Evolutionary conservation across 1,140 invertebrate species (phyloP).

Genomic region (Dreissena rostriformis): DNA sequence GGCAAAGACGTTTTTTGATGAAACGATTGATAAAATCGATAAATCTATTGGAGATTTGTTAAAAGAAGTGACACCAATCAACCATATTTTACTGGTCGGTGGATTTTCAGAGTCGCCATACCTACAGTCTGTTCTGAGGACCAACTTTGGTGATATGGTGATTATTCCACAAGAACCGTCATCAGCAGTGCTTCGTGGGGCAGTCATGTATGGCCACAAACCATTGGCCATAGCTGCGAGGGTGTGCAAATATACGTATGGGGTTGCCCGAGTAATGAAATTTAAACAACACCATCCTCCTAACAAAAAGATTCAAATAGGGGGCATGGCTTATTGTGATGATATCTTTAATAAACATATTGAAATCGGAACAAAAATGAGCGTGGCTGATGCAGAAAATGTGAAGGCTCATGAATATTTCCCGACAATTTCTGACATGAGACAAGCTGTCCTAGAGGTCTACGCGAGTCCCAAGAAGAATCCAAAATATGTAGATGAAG

Average conservation of each 20-base stretch:
- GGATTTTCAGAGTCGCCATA: constrained; percentile 61
- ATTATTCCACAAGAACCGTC: constrained; percentile 53
- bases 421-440: constrained; percentile 28
- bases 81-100: constrained; percentile 54
- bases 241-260: constrained; percentile 60
- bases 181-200: constrained; percentile 56
- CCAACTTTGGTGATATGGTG: constrained; percentile 47
- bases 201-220: constrained; percentile 60
- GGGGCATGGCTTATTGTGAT: constrained; percentile 50
- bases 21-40: not conserved
- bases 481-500: constrained; percentile 49
- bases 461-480: constrained; percentile 43
- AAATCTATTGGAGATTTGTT: not conserved
- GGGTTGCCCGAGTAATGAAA: constrained; percentile 39
- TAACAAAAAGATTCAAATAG: constrained; percentile 36
- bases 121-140: constrained; percentile 43
- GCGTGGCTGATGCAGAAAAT: constrained; percentile 32
- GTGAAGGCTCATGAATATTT: constrained; percentile 52
- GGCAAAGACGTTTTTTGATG: constrained; percentile 15
- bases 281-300: constrained; percentile 36
- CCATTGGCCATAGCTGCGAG: constrained; percentile 46
- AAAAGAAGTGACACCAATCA: constrained; percentile 13
- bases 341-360: constrained; percentile 62
- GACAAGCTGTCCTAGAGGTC: constrained; percentile 54
- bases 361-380: constrained; percentile 53